These are phyloP conservation scores for Porites rus DNA, from an alignment of 92 coral and sea anemone species.

Conservation along the genomic window DNA sequence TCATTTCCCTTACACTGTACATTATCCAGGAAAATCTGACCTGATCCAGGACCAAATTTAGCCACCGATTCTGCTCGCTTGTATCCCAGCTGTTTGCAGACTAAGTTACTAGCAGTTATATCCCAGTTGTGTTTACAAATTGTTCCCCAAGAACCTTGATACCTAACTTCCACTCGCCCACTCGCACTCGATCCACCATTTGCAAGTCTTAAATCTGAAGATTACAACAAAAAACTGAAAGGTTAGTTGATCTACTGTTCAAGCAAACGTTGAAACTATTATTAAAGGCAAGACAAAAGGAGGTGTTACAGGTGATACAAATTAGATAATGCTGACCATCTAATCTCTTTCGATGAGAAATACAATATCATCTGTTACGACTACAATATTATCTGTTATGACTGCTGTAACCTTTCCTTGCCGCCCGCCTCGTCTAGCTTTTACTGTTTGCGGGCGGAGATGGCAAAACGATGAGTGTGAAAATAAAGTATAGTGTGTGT, in stretches of 20 bases:
- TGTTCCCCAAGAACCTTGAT: conserved; percentile 46
- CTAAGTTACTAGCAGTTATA: conserved; percentile 29
- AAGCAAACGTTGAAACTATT: background rate
- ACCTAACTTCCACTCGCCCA: conserved; percentile 50
- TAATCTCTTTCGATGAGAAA: too few species aligned
- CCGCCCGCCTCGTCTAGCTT: too few species aligned
- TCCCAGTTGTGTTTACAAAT: conserved; percentile 45
- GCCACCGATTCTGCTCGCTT: conserved; percentile 25
- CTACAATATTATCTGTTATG: too few species aligned
- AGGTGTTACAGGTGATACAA: too few species aligned
- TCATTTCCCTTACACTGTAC: conserved; percentile 45
- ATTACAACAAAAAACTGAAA: background rate
- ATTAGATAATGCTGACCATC: too few species aligned
- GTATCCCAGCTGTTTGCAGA: conserved; percentile 44
- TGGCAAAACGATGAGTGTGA: too few species aligned
- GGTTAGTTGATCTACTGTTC: background rate
- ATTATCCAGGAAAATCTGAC: conserved; percentile 42
- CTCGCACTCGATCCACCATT: conserved; percentile 12
- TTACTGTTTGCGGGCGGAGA: too few species aligned
- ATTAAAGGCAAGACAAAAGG: background rate
- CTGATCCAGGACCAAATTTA: conserved; percentile 34
- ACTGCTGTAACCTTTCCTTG: too few species aligned
- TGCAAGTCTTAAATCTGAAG: conserved; percentile 25
- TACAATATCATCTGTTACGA: too few species aligned
- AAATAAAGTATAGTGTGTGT: too few species aligned